phyloP scores from a whole-genome alignment of 2,113 vertebrate species.

The Sporophila hypoxantha region DNA sequence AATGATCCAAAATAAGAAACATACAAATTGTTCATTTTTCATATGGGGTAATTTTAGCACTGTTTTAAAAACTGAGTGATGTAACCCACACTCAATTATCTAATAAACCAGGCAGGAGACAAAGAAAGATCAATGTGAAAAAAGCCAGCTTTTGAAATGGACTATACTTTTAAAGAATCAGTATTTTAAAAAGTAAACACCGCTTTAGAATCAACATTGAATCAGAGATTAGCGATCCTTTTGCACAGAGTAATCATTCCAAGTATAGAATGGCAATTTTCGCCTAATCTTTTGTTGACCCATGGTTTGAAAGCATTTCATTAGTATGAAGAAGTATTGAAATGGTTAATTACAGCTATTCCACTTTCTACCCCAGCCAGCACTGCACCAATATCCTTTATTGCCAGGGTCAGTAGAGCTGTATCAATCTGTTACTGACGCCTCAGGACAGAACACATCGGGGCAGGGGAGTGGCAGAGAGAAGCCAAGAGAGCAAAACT shows the following conservation, averaged over 20 bases:
- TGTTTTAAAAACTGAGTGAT: background rate
- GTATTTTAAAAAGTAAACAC: background rate
- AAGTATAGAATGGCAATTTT: background rate
- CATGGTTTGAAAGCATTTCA: background rate
- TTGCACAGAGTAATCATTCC: background rate
- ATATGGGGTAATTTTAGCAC: background rate
- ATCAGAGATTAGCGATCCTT: background rate
- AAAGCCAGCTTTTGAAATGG: background rate
- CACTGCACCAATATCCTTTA: background rate
- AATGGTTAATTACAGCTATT: background rate
- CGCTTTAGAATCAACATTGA: background rate
- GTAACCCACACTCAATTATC: background rate
- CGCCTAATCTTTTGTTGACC: background rate
- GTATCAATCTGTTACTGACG: background rate
- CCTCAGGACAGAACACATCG: background rate
- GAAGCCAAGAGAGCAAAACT: background rate
- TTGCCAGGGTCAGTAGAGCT: background rate
- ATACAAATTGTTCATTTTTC: background rate
- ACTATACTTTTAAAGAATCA: background rate
- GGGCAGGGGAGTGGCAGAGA: background rate
- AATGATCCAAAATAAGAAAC: constrained; percentile 4
- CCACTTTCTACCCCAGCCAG: background rate
- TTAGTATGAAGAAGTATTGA: background rate
- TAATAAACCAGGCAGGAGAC: background rate
- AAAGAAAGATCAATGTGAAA: background rate